Base-by-base conservation (phyloP, 2,888 invertebrate species). In the Neoscelio sp. region DNA sequence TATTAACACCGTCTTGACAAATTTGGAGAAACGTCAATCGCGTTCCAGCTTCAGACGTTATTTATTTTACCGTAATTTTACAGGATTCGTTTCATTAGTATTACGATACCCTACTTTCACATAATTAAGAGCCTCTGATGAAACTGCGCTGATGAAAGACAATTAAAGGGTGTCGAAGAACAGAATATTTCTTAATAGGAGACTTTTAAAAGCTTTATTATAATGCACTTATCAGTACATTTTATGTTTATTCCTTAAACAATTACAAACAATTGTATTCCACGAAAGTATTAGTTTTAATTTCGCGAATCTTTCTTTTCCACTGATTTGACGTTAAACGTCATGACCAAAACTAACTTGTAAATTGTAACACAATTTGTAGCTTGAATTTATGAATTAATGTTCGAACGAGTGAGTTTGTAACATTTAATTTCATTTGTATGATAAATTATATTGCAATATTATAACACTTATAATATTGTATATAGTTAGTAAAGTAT, bases 51-150 rank as follows among this genome's bases (percentile, higher is more conserved):
- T n/a, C n/a, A n/a, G n/a, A n/a, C n/a, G n/a, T 50, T 40, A 23
- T 71, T 65, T 58, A 65, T 28, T 58, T 74, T 50, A 42, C 20
- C 56, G 33, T 38, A 48, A 64, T 33, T 13, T 40, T 20, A 38
- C 48, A 17, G 46, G 13, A 64, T 30, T 44, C 35, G 56, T 60
- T 52, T 44, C 33, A n/a, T 40, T 54, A 20, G 20, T n/a, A 18
- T 1, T 10, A 44, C 33, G 18, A 28, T n/a, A 20, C 13, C 7
- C 13, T 40, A 15, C 20, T 44, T 23, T 17, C 23, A 23, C 17
- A 12, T 33, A 70, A 70, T 58, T 70, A 60, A 38, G 18, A 7
- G 5, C 48, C 1, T 42, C 62, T 62, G 62, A 71, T 52, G 17
- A 40, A 62, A 62, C 44, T 50, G 38, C 35, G 2, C 26, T 18